Conservation (phyloP, 2,113 vertebrate genomes). For the Sylvietta virens region DNA sequence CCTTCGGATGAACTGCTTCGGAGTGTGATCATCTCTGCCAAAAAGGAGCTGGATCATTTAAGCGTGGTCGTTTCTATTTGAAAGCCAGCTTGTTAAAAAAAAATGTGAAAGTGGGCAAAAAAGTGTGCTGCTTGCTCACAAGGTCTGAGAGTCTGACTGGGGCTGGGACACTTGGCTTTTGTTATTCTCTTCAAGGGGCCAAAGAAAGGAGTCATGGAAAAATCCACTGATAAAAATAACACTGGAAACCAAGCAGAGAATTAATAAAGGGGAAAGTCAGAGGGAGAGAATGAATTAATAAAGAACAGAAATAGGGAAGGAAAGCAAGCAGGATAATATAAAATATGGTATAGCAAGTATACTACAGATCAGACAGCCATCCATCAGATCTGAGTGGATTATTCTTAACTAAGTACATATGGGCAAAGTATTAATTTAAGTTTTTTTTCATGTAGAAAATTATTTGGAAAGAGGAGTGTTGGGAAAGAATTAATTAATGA, state of each 20-base stretch:
- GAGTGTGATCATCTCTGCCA: background rate
- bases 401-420: background rate
- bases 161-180: background rate
- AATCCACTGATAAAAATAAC: background rate
- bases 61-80: background rate
- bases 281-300: background rate
- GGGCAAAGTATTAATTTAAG: background rate
- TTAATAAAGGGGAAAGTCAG: background rate
- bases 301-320: background rate
- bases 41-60: background rate
- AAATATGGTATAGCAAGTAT: background rate
- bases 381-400: background rate
- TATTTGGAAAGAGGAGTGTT: background rate
- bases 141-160: background rate
- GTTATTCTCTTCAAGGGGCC: background rate
- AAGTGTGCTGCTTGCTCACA: background rate
- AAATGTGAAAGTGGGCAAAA: background rate
- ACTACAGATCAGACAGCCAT: background rate
- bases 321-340: background rate
- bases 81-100: background rate
- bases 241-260: background rate
- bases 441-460: background rate
- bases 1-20: slow-evolving; percentile 19
- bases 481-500: background rate
- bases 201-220: background rate